Conservation (phyloP, 2,797 vertebrate genomes). For the Phrynocephalus vlangalii region DNA sequence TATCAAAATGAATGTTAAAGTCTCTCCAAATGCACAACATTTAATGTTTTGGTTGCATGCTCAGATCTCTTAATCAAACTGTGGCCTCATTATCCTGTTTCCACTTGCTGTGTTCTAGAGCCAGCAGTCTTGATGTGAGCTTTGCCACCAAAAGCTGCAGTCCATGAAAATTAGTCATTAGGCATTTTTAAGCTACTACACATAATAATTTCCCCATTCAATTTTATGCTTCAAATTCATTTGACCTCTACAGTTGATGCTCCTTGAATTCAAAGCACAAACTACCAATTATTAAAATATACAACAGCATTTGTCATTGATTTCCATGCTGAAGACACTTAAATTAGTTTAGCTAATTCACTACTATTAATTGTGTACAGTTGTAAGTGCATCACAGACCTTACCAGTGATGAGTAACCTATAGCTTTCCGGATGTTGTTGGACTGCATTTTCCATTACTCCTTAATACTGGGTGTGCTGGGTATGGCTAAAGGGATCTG, state of each 20-base stretch:
- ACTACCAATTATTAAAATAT: neutral
- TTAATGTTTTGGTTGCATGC: neutral
- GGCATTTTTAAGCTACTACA: neutral
- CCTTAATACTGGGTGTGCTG: neutral
- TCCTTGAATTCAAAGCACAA: neutral
- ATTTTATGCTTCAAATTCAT: neutral
- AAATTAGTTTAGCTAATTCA: neutral
- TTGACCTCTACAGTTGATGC: neutral
- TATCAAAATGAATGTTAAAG: neutral
- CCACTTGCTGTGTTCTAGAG: neutral
- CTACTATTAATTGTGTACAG: neutral
- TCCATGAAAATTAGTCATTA: neutral
- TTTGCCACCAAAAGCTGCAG: neutral
- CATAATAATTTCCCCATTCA: neutral
- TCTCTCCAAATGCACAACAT: neutral
- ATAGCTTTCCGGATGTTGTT: neutral
- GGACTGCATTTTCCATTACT: neutral
- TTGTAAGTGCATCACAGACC: neutral
- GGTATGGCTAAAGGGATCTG: neutral
- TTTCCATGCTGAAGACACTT: neutral
- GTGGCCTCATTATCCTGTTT: neutral
- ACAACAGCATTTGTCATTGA: neutral
- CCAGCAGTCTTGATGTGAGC: neutral
- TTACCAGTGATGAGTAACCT: neutral
- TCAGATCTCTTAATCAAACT: neutral